Conservation (phyloP, 2,888 invertebrate species). For the Gortyna flavago region DNA sequence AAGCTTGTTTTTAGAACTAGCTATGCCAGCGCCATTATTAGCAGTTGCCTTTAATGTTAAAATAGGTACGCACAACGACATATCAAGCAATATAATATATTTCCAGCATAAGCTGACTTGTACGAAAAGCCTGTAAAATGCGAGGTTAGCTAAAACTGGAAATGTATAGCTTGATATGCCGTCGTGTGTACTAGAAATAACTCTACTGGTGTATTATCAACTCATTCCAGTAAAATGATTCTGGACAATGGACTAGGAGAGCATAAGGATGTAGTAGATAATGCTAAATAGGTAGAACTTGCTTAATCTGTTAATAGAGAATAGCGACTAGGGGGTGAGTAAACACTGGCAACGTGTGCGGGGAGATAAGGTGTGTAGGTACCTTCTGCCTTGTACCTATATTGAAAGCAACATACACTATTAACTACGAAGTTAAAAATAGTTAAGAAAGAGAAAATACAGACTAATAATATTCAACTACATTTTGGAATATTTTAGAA, state of each 20-base stretch:
- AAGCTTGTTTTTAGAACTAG: neutral
- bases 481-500: neutral
- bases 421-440: neutral
- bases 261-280: constrained; percentile 3
- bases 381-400: constrained; percentile 4
- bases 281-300: constrained; percentile 25
- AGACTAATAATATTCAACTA: neutral
- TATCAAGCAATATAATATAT: neutral
- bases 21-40: neutral
- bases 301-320: constrained; percentile 30
- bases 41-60: neutral
- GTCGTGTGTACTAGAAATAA: neutral
- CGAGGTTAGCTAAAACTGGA: too few species aligned
- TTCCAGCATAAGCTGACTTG: neutral
- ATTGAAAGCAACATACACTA: neutral
- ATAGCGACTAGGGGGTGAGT: constrained; percentile 11
- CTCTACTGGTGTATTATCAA: neutral
- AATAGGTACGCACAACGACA: neutral
- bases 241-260: neutral
- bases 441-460: neutral
- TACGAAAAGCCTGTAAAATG: too few species aligned
- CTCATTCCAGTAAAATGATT: constrained; percentile 2
- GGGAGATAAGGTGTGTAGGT: constrained; percentile 41
- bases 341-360: constrained; percentile 39
- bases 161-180: neutral